Conservation (phyloP, 2,888 invertebrate genomes). For the Melinaea marsaeus region DNA sequence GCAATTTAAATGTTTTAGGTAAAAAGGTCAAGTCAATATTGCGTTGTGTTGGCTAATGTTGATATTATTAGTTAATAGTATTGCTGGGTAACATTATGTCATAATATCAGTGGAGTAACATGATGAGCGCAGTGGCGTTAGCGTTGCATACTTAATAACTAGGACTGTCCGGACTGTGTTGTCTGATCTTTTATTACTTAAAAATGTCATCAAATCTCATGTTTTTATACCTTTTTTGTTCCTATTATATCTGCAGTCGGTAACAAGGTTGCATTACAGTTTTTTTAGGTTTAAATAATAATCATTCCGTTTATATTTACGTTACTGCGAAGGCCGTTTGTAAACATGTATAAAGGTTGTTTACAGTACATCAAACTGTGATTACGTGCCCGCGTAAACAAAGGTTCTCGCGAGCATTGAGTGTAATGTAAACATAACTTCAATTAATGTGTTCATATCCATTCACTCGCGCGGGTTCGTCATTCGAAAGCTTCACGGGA, state of each 20-base stretch:
- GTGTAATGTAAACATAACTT: conserved; percentile 25
- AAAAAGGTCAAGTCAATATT: neutral
- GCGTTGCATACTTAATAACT: conserved; percentile 21
- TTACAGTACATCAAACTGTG: conserved; percentile 23
- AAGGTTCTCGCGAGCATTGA: conserved; percentile 21
- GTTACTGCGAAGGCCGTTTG: conserved; percentile 10
- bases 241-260: no score
- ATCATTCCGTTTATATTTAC: neutral
- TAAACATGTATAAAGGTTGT: conserved; percentile 26
- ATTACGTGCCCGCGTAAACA: conserved; percentile 16
- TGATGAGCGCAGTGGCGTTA: conserved; percentile 22
- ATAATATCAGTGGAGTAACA: conserved; percentile 26
- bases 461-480: conserved; percentile 6
- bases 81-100: conserved; percentile 14
- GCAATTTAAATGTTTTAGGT: no score
- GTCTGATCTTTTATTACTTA: neutral
- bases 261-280: no score
- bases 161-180: neutral
- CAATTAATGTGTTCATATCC: conserved; percentile 10
- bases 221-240: no score
- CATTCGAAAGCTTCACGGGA: conserved; percentile 9
- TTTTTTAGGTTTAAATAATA: neutral
- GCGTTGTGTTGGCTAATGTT: neutral
- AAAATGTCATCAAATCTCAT: no score
- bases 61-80: neutral